These are phyloP conservation scores for Mizuhopecten yessoensis DNA, from an alignment of 1,140 invertebrate genomes.

Conservation along the genomic window DNA sequence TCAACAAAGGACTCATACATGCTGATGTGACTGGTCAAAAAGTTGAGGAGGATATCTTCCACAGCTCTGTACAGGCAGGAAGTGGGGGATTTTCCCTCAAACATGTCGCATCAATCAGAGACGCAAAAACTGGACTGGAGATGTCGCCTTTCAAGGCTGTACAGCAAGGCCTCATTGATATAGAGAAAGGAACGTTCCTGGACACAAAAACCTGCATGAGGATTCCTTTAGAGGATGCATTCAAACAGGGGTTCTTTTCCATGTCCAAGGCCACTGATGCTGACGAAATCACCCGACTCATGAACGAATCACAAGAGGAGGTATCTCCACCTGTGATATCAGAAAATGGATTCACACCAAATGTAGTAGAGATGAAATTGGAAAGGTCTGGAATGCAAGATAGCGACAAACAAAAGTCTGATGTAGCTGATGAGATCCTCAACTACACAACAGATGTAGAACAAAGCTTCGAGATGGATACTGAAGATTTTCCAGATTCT, in stretches of 20 bases:
- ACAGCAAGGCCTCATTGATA: slow-evolving; percentile 90
- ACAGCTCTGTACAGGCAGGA: slow-evolving; percentile 73
- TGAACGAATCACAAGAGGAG: slow-evolving; percentile 65
- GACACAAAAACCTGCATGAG: slow-evolving; percentile 89
- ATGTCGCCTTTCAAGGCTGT: slow-evolving; percentile 87
- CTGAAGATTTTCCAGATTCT: slow-evolving; percentile 9
- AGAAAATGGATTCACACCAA: slow-evolving; percentile 64
- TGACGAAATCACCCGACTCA: slow-evolving; percentile 73
- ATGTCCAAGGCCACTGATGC: slow-evolving; percentile 76
- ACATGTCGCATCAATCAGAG: slow-evolving; percentile 88
- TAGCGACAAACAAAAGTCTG: slow-evolving; percentile 59
- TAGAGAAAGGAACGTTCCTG: slow-evolving; percentile 91
- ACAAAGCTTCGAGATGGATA: slow-evolving; percentile 56
- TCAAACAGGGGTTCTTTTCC: slow-evolving; percentile 76
- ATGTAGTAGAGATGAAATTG: slow-evolving; percentile 79
- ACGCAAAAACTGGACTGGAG: slow-evolving; percentile 89
- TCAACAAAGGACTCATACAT: slow-evolving; percentile 88
- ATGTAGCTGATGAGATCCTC: slow-evolving; percentile 74
- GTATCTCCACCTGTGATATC: slow-evolving; percentile 50
- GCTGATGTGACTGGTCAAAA: slow-evolving; percentile 78
- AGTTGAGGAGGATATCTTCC: slow-evolving; percentile 77
- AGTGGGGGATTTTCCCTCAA: slow-evolving; percentile 79
- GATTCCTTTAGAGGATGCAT: slow-evolving; percentile 80
- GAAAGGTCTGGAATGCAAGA: slow-evolving; percentile 73
- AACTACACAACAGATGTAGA: slow-evolving; percentile 78